Evolutionary conservation across 1,140 invertebrate genomes (phyloP).

Genomic region (Paraescarpia echinospica): DNA sequence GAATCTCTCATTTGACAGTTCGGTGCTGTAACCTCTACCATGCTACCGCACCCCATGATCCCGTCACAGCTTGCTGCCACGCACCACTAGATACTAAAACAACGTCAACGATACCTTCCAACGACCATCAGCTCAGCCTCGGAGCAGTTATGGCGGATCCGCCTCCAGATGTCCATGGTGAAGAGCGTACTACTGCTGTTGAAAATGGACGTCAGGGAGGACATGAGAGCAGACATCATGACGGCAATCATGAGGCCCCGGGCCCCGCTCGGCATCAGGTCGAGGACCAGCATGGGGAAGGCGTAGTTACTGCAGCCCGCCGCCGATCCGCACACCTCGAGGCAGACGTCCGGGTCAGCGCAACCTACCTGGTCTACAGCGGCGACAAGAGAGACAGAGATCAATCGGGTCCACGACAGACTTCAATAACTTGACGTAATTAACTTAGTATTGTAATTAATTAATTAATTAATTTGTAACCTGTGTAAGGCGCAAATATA

Average conservation of each 20-base stretch:
- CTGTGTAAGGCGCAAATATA: too few relatives aligned
- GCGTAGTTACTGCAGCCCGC: conserved; percentile 28
- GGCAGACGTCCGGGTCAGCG: conserved; percentile 25
- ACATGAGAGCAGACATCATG: conserved; percentile 32
- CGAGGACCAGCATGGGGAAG: conserved; percentile 27
- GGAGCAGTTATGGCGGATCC: conserved; percentile 51
- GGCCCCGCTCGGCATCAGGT: conserved; percentile 28
- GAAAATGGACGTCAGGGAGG: conserved; percentile 61
- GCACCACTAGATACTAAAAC: background rate
- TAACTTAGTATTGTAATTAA: too few relatives aligned
- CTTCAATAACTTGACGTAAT: background rate
- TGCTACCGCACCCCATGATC: too few relatives aligned
- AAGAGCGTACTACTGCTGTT: conserved; percentile 63
- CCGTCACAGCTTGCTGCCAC: too few relatives aligned
- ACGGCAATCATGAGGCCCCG: conserved; percentile 32
- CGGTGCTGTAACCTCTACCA: too few relatives aligned
- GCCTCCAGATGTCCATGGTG: conserved; percentile 63
- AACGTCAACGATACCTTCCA: conserved; percentile 53
- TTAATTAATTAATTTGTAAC: too few relatives aligned
- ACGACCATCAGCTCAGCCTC: conserved; percentile 60
- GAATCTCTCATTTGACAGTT: too few relatives aligned
- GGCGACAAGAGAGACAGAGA: conserved; percentile 7
- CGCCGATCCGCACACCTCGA: conserved; percentile 17
- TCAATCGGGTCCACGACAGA: background rate
- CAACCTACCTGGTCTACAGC: conserved; percentile 3